Conservation (phyloP, 2,888 invertebrate genomes). For the Leucophenga montana region DNA sequence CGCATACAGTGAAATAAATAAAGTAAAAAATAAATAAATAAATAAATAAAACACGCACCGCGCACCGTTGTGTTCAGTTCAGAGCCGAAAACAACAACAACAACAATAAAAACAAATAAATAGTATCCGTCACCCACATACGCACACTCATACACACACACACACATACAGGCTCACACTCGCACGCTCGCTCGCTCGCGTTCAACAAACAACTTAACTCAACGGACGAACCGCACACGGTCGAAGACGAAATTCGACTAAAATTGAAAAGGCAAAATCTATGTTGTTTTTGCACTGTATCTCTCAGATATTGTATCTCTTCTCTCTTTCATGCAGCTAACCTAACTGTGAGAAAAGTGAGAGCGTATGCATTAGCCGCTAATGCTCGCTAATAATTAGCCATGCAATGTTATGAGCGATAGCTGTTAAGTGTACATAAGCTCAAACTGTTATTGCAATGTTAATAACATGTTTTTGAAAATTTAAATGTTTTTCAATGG, state of each 20-base stretch:
- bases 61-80: background rate
- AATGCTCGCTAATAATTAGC: too few species aligned
- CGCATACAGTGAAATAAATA: too few species aligned
- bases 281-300: background rate
- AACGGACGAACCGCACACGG: constrained; percentile 52
- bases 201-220: constrained; percentile 52
- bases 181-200: constrained; percentile 39
- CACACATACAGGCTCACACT: constrained; percentile 33
- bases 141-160: constrained; percentile 35
- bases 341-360: too few species aligned
- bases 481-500: too few species aligned
- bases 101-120: background rate
- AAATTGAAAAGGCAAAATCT: constrained; percentile 61
- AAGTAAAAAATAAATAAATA: constrained; percentile 35
- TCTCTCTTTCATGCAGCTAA: too few species aligned
- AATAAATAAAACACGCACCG: constrained; percentile 49
- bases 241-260: constrained; percentile 53
- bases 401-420: too few species aligned
- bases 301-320: too few species aligned
- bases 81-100: too few species aligned
- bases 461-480: too few species aligned
- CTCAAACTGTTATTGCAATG: too few species aligned
- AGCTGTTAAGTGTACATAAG: too few species aligned
- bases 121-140: constrained; percentile 27
- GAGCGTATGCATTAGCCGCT: too few species aligned